These are phyloP conservation scores for Coilia nasus DNA, from an alignment of 2,797 vertebrate species.

Conservation along the genomic window DNA sequence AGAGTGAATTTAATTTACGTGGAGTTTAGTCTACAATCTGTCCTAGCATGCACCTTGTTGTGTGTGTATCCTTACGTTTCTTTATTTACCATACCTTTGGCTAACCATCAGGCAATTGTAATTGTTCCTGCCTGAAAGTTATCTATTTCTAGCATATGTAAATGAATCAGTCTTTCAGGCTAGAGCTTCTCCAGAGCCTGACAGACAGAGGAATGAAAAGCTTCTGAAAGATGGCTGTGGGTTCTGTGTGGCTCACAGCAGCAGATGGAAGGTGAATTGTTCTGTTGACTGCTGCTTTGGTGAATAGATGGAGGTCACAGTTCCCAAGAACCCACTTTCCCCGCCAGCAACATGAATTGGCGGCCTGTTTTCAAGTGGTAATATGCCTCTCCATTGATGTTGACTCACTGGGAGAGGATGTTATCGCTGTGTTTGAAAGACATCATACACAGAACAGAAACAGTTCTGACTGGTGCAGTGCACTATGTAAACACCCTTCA, in stretches of 20 bases:
- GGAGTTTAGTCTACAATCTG: no score
- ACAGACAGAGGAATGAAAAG: not conserved
- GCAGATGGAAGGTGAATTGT: constrained; percentile 56
- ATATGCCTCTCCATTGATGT: not conserved
- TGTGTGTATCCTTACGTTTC: no score
- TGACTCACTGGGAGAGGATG: constrained; percentile 11
- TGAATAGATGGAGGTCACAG: constrained; percentile 12
- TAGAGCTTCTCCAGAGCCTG: not conserved
- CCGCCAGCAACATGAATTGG: not conserved
- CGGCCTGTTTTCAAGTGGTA: not conserved
- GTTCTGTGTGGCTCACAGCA: not conserved
- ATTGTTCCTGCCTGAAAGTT: not conserved
- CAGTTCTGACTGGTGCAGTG: no score
- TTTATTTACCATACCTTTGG: not conserved
- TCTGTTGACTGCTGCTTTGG: constrained; percentile 55
- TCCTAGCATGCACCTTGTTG: not conserved
- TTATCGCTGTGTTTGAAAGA: not conserved
- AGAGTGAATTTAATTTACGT: not conserved
- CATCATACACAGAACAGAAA: not conserved
- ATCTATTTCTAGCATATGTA: not conserved
- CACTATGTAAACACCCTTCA: no score
- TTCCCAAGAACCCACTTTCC: not conserved
- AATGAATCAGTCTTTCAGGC: not conserved
- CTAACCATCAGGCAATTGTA: not conserved
- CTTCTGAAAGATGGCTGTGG: not conserved